These are phyloP conservation scores for Syngnathoides biaculeatus DNA, from an alignment of 2,113 vertebrate species.

Conservation along the genomic window DNA sequence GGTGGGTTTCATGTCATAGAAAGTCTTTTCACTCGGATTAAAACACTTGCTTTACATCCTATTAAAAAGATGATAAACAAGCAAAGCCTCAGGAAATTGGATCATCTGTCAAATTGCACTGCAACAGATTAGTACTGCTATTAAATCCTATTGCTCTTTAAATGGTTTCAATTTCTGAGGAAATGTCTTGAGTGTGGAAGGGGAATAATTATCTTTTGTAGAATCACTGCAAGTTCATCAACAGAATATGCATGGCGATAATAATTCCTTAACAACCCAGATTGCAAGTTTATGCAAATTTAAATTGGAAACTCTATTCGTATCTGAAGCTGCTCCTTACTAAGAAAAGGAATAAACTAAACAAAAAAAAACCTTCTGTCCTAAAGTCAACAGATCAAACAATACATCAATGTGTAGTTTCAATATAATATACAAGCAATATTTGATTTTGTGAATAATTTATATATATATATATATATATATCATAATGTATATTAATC, in stretches of 20 bases:
- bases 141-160: slow-evolving; percentile 36
- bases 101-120: slow-evolving; percentile 46
- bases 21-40: slow-evolving; percentile 39
- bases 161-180: slow-evolving; percentile 28
- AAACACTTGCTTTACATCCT: slow-evolving; percentile 35
- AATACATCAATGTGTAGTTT: neutral
- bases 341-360: neutral
- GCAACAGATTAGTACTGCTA: slow-evolving; percentile 33
- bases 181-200: slow-evolving; percentile 21
- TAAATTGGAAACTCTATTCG: neutral
- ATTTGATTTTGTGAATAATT: no score
- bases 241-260: slow-evolving; percentile 9
- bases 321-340: neutral
- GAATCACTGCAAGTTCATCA: slow-evolving; percentile 7
- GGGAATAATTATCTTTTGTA: slow-evolving; percentile 18
- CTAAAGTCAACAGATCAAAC: neutral
- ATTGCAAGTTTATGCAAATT: neutral
- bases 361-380: neutral
- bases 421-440: neutral
- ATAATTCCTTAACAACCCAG: neutral
- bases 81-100: slow-evolving; percentile 38
- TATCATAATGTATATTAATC: no score
- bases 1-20: slow-evolving; percentile 33
- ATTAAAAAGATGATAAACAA: slow-evolving; percentile 42
- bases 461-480: no score